These are phyloP conservation scores for Mola mola DNA, from an alignment of 2,113 vertebrate species.

Conservation along the genomic window DNA sequence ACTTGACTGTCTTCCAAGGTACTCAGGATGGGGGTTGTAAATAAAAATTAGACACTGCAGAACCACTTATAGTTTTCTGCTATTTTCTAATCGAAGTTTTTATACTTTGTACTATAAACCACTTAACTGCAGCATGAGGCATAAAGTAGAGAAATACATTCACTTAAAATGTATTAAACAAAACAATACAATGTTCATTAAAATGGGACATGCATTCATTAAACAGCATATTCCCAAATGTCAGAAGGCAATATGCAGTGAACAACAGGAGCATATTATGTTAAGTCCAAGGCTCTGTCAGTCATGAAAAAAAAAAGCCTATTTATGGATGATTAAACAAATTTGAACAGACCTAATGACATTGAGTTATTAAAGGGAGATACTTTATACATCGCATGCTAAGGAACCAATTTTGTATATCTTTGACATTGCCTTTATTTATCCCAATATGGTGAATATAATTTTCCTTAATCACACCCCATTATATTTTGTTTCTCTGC, in stretches of 20 bases:
- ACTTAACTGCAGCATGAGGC: no score
- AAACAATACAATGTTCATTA: constrained; percentile 30
- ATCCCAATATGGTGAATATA: constrained; percentile 43
- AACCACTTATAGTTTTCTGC: no score
- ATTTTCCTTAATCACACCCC: constrained; percentile 66
- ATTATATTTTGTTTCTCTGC: constrained; percentile 58
- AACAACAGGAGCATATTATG: constrained; percentile 24
- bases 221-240: constrained; percentile 23
- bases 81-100: no score
- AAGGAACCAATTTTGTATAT: constrained; percentile 48
- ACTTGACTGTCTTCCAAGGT: constrained; percentile 22
- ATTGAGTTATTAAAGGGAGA: constrained; percentile 54
- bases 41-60: no score
- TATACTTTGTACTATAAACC: no score
- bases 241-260: constrained; percentile 9
- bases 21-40: constrained; percentile 2
- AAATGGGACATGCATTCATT: constrained; percentile 32
- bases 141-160: no score
- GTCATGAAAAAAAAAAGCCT: constrained; percentile 50
- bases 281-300: constrained; percentile 22
- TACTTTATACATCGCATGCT: constrained; percentile 46
- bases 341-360: constrained; percentile 50
- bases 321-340: constrained; percentile 54
- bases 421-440: constrained; percentile 57
- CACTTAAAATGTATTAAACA: constrained; percentile 11